phyloP scores from a whole-genome alignment of 2,797 vertebrate species.

The Taeniopygia guttata region DNA sequence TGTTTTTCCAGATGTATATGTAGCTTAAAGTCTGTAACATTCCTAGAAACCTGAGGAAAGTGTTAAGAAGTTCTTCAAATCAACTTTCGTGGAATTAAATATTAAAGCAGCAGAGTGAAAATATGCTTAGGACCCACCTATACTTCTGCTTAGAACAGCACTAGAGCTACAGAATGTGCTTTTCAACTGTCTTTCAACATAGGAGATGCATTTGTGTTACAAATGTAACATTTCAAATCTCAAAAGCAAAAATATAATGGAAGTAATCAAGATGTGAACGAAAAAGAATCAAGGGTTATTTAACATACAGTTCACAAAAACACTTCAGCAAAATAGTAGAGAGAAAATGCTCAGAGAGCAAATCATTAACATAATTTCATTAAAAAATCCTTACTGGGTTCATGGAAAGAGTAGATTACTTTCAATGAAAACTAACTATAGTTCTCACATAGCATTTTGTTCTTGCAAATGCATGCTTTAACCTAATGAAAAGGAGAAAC shows the following conservation, averaged over 20 bases:
- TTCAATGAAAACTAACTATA: neutral
- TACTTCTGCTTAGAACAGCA: neutral
- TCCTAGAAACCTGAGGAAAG: neutral
- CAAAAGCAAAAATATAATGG: neutral
- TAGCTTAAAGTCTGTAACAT: neutral
- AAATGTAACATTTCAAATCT: neutral
- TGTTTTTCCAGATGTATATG: neutral
- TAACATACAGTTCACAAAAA: neutral
- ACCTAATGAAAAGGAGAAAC: neutral
- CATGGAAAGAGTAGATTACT: neutral
- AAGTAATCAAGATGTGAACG: neutral
- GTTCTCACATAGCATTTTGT: neutral
- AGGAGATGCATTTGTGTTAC: neutral
- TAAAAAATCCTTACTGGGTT: neutral
- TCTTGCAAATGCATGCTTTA: neutral
- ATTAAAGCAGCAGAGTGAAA: neutral
- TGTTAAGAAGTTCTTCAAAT: neutral
- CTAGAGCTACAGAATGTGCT: neutral
- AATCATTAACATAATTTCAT: neutral
- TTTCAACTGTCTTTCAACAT: neutral
- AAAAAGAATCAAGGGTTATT: neutral
- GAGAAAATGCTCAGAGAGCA: neutral
- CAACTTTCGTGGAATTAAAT: neutral
- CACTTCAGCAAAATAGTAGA: neutral
- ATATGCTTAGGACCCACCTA: neutral